Evolutionary conservation across 2,113 vertebrate species (phyloP), one percentile per base, ranked within the genome.

Genomic region (Tauraco erythrolophus): DNA sequence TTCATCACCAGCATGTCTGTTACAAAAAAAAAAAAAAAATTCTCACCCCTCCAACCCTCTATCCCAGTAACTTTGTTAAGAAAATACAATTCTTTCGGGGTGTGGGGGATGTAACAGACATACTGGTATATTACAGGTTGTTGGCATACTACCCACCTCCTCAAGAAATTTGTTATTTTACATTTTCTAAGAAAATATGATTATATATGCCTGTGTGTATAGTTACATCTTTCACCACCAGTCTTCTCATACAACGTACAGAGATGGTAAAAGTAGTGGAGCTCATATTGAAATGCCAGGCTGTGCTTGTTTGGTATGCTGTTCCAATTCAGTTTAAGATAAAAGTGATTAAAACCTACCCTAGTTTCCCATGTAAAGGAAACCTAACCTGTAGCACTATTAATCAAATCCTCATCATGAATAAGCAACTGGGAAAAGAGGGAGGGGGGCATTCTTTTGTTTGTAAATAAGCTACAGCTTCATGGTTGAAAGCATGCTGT

Each of bases 391-490:
- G 54, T 85, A 92, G 75, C 57, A 23, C 51, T 95, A 53, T 65
- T 90, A 92, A 81, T 64, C 7, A 50, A 85, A 56, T 78, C 72
- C 46, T 95, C 62, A 43, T 84, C 72, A 61, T 53, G 33, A 92
- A 75, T 79, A 93, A 97, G 75, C 81, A 95, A 94, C 71, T 84
- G 85, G 88, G 88, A 92, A 93, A 96, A 92, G 82, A 28, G 54
- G 78, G 75, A 51, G 84, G 76, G 69, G 65, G 75, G 31, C 69
- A 84, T 86, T 92, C 69, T 95, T 90, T 85, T 76, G 56, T 94
- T 85, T 95, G 96, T 97, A 97, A 96, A 97, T 97, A 97, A 91
- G 91, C 91, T 96, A 66, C 92, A 95, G 90, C 96, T 92, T 94
- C 83, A 79, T 91, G 84, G 75, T 97, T 11, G 21, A 96, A 95